phyloP scores from a whole-genome alignment of 2,797 vertebrate species.

The Antrozous pallidus region DNA sequence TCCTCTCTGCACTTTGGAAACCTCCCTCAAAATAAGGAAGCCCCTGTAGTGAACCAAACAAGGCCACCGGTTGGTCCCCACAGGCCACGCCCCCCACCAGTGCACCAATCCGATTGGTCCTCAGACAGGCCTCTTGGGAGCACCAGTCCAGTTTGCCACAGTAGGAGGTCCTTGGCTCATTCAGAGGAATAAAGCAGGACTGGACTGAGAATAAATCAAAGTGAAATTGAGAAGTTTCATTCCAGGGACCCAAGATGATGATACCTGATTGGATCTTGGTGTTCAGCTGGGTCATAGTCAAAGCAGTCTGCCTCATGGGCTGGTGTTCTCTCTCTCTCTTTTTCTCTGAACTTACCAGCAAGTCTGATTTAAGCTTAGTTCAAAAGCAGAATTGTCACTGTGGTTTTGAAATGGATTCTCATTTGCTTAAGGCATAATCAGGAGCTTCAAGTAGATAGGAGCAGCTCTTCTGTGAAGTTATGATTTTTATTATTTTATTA shows the following conservation, averaged over 20 bases:
- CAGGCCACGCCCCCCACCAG: no score
- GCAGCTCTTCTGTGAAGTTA: neutral
- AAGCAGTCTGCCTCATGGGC: neutral
- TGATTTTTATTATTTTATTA: slow-evolving; percentile 8
- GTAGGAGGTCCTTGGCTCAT: neutral
- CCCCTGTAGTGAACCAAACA: neutral
- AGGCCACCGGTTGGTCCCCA: neutral
- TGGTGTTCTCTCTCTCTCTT: no score
- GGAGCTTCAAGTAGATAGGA: neutral
- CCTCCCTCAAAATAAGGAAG: neutral
- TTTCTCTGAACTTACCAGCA: neutral
- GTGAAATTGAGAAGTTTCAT: neutral
- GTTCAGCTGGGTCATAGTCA: neutral
- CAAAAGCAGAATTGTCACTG: slow-evolving; percentile 7
- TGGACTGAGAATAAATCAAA: neutral
- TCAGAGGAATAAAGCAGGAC: neutral
- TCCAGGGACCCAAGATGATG: neutral
- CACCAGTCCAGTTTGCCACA: neutral
- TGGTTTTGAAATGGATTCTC: neutral
- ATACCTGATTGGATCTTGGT: neutral
- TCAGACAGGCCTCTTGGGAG: neutral
- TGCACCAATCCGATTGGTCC: no score
- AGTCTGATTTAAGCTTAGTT: slow-evolving; percentile 5
- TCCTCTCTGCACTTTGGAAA: neutral
- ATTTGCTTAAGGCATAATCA: neutral